Base-by-base conservation (phyloP, 2,888 invertebrate genomes). In the Mellilla xanthometata region DNA sequence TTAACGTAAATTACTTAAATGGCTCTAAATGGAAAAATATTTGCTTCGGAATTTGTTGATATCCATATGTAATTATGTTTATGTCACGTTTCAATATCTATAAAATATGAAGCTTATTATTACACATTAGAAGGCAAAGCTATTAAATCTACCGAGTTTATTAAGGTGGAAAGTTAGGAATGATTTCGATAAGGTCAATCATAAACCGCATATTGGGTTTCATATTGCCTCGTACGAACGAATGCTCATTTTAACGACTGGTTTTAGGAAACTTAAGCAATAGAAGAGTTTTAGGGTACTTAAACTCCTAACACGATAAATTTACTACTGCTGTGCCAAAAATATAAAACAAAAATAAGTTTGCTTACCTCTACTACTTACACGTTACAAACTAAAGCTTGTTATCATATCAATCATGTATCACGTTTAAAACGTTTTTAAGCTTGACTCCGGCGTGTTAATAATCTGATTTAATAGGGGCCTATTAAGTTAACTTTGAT, bases 101-200 rank as follows among this genome's bases (percentile, higher is more conserved):
- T 38, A 38, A 44, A 44, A 38, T 44, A 38, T 44, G 15, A 38
- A 44, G 27, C 38, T 44, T 38, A 38, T 32, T 44, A 44, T 38
- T 32, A 61, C 39, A 56, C 53, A 62, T 65, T 64, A 63, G 70
- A 71, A 71, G 66, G 63, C 59, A 60, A 45, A 40, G 59, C 58
- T 61, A 64, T 68, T 66, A 65, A 63, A 54, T 53, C 56, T 60
- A 53, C 49, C 46, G 52, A 55, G 58, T 57, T 57, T 68, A 65
- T 62, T 64, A 61, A 62, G 61, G 56, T 60, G 50, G 49, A 49
- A 45, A 42, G 55, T 45, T 42, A 56, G 59, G 59, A 58, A 56
- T 54, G 46, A 52, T 51, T 59, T 58, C 65, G 68, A 72, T 70
- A 68, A 67, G 65, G 69, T 72, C 60, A 65, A 65, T 68, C 69